Conservation (phyloP, 1,140 invertebrate species). For the Drosophila lacteicornis region DNA sequence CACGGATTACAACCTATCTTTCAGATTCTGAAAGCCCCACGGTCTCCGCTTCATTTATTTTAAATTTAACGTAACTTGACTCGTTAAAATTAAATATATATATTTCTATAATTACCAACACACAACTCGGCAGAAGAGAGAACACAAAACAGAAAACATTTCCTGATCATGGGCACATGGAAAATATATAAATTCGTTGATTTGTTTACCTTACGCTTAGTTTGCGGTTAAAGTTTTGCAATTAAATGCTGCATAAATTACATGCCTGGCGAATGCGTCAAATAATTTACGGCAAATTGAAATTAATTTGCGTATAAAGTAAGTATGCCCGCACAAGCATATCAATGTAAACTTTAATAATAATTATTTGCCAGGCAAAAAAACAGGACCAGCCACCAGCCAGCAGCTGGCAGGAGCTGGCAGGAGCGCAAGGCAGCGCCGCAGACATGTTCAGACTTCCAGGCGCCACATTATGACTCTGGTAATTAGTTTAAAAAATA, state of each 20-base stretch:
- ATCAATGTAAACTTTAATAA: slow-evolving; percentile 35
- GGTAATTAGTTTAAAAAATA: slow-evolving; percentile 42
- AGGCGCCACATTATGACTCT: slow-evolving; percentile 30
- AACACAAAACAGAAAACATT: background rate
- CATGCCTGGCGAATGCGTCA: slow-evolving; percentile 25
- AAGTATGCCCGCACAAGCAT: slow-evolving; percentile 4
- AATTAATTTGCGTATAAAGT: slow-evolving; percentile 34
- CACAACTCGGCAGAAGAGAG: background rate
- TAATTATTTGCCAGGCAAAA: slow-evolving; percentile 12
- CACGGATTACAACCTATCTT: too few relatives aligned
- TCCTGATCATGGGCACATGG: slow-evolving; percentile 25
- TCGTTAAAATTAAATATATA: background rate
- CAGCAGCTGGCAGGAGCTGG: background rate
- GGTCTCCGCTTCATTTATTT: background rate
- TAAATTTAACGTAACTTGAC: background rate
- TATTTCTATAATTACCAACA: slow-evolving; percentile 2
- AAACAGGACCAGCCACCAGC: slow-evolving; percentile 1
- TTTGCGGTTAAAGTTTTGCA: slow-evolving; percentile 60
- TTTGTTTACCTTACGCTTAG: slow-evolving; percentile 53
- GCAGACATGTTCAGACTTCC: slow-evolving; percentile 14
- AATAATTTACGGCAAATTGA: slow-evolving; percentile 45
- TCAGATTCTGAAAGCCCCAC: too few relatives aligned
- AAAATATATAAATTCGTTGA: slow-evolving; percentile 23
- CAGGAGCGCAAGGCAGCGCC: background rate
- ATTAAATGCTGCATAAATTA: slow-evolving; percentile 64